Evolutionary conservation across 2,113 vertebrate species (phyloP), one percentile per base, ranked within the genome.

Genomic region (Epinephelus lanceolatus): DNA sequence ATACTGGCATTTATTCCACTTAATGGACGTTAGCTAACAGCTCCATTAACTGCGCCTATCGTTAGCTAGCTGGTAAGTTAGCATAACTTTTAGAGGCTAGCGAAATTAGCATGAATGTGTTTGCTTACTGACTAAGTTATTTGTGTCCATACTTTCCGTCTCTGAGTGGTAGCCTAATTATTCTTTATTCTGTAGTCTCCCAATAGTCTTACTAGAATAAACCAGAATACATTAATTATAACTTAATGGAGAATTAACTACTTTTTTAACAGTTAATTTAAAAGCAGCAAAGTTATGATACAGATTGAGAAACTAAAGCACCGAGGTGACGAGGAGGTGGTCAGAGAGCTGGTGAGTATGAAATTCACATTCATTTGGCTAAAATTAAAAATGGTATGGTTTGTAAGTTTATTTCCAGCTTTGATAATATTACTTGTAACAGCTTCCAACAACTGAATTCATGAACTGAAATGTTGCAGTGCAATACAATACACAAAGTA

Each of bases 291-390:
- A 93, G 91, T 69, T 27, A 96, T 96, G 96, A 92, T 68, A 57
- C 90, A 95, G 75, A 94, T 69, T 71, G 93, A 95, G 83, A 96
- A 90, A 76, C 90, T 91, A 47, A 91, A 83, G 51, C 62, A 85
- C 8, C 83, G 17, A 18, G 40, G 19, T 66, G 93, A 93, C 14
- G 96, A 96, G 57, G 96, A 97, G 78, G 93, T 96, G 72, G 90
- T 96, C 85, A 97, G 91, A 91, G 96, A 97, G 71, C 78, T 97
- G 95, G 95, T 97, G 88, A 96, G 92, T 89, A 73, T 30, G 11
- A 62, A 5, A 62, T 30, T 30, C 18, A 33, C 10, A 53, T 21
- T 68, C 1, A 49, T 71, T 60, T 42, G 3, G 3, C 45, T 42
- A 25, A 74, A 14, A 49, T 55, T 1, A 45, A 25, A 19, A 56